Percentiles rank a stretch among this genome's conserved stretches.
Conservation (phyloP, 2,888 invertebrate species). For the Stegophylla sp. region DNA sequence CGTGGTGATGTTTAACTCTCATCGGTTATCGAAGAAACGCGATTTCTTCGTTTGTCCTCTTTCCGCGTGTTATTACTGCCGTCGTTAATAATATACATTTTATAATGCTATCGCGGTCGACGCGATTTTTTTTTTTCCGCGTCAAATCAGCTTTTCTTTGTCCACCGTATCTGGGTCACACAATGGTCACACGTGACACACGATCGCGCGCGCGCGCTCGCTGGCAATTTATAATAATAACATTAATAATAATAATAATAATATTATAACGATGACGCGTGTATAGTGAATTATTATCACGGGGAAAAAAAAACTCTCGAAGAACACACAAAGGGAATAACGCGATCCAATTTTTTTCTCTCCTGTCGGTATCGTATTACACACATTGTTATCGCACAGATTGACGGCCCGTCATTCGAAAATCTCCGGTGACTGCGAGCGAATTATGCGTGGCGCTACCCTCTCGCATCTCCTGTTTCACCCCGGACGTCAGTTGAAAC, state of each 20-base stretch:
- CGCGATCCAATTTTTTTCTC: slow-evolving; percentile 6
- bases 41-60: slow-evolving; percentile 6
- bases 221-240: background rate
- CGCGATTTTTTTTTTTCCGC: background rate
- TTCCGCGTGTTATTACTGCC: no score
- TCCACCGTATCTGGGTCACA: slow-evolving; percentile 31
- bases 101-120: background rate
- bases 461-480: no score
- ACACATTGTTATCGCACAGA: no score
- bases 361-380: background rate
- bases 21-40: background rate
- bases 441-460: background rate
- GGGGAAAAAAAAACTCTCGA: background rate
- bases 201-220: background rate
- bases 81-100: no score
- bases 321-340: slow-evolving; percentile 19
- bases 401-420: background rate
- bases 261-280: background rate
- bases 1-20: background rate
- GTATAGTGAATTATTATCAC: background rate
- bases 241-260: no score
- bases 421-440: background rate
- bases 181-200: background rate
- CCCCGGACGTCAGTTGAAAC: no score
- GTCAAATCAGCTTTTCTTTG: background rate